Conservation (phyloP, 2,888 invertebrate species). For the Drosophila austrosaltans region DNA sequence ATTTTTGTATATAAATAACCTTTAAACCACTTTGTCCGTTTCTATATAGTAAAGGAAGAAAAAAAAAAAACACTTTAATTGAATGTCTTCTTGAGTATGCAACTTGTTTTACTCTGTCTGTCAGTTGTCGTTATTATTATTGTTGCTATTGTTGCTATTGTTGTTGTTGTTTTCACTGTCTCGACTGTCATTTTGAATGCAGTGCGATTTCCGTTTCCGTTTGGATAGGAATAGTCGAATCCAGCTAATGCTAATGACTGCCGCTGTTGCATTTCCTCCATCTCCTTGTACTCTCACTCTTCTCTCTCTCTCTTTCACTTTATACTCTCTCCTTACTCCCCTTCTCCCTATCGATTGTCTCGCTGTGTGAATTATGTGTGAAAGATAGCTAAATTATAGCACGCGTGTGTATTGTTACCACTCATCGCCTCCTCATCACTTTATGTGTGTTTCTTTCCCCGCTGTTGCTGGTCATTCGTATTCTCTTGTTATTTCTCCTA, state of each 20-base stretch:
- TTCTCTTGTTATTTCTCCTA: background rate
- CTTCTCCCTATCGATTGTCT: background rate
- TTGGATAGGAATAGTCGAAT: slow-evolving; percentile 47
- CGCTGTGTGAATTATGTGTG: slow-evolving; percentile 66
- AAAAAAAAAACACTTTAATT: background rate
- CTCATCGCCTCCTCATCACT: slow-evolving; percentile 46
- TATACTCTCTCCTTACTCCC: too few relatives aligned
- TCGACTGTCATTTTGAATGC: slow-evolving; percentile 60
- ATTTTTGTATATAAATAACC: too few relatives aligned
- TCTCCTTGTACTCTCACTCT: too few relatives aligned
- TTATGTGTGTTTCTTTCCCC: slow-evolving; percentile 5
- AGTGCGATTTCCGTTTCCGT: slow-evolving; percentile 66
- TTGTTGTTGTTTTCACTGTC: slow-evolving; percentile 21
- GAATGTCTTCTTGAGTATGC: background rate
- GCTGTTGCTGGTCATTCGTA: background rate
- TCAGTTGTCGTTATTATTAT: background rate
- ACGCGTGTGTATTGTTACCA: slow-evolving; percentile 65
- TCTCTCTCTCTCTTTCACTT: background rate
- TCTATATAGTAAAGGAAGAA: background rate
- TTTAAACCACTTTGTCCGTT: background rate
- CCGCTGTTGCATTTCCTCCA: background rate
- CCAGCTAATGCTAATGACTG: slow-evolving; percentile 53
- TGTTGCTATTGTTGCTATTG: background rate
- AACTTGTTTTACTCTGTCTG: background rate
- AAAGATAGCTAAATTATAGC: slow-evolving; percentile 74